These are phyloP conservation scores for Octopus sinensis DNA, from an alignment of 1,140 invertebrate species.

Conservation along the genomic window DNA sequence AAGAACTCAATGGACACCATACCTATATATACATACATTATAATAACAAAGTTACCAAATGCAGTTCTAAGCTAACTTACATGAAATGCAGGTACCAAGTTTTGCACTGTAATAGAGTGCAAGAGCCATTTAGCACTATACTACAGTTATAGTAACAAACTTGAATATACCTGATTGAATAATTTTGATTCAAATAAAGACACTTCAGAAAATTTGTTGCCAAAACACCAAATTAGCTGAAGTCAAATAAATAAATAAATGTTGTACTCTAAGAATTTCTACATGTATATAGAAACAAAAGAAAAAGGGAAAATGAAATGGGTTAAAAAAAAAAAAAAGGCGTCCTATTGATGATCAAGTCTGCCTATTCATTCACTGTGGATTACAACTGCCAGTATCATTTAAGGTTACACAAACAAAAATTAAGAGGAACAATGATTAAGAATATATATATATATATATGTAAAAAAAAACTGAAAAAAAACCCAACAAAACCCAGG, in stretches of 20 bases:
- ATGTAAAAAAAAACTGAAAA: conserved; percentile 15
- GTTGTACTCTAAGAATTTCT: no score
- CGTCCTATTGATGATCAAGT: not conserved
- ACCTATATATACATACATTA: not conserved
- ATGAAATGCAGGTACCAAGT: no score
- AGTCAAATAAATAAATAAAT: no score
- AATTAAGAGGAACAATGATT: not conserved
- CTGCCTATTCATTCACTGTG: conserved; percentile 4
- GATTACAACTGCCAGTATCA: conserved; percentile 9
- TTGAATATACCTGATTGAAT: no score
- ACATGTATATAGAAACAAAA: no score
- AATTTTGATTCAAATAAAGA: no score
- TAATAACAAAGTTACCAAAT: not conserved
- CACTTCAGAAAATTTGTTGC: no score
- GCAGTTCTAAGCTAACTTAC: not conserved
- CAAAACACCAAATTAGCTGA: no score
- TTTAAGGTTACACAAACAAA: not conserved
- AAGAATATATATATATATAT: not conserved
- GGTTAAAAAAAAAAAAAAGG: not conserved
- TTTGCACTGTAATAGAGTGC: no score
- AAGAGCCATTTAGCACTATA: no score
- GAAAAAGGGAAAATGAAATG: not conserved
- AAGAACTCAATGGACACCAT: not conserved
- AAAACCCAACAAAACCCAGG: not conserved
- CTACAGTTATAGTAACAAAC: no score